phyloP scores from a whole-genome alignment of 2,113 vertebrate species.

The Rhipidura dahli region DNA sequence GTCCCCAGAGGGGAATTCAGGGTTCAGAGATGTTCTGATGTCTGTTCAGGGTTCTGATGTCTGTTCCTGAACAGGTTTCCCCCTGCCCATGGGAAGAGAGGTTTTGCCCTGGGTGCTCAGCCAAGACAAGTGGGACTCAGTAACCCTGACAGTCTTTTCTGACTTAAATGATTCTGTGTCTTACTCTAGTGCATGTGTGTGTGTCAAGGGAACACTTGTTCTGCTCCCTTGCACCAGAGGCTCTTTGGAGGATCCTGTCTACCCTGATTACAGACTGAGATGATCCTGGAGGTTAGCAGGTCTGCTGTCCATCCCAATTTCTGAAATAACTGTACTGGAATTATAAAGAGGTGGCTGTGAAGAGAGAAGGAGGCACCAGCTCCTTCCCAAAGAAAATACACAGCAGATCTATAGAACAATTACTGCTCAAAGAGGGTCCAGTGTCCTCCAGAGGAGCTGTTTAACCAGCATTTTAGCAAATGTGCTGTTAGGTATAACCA shows the following conservation, averaged over 20 bases:
- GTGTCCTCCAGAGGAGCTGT: background rate
- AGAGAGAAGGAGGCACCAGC: background rate
- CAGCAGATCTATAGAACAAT: background rate
- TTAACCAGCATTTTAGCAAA: background rate
- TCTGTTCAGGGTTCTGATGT: no score
- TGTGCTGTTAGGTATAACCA: background rate
- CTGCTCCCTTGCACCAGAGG: no score
- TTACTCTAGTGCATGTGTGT: fast-evolving
- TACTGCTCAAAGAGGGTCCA: background rate
- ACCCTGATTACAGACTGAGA: background rate
- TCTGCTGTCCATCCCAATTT: background rate
- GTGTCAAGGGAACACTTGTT: background rate
- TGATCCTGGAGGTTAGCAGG: background rate
- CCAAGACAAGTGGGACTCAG: background rate
- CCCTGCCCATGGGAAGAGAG: background rate
- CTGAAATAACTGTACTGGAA: background rate
- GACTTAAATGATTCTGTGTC: background rate
- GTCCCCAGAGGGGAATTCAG: background rate
- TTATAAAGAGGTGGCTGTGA: background rate
- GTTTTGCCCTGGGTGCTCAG: background rate
- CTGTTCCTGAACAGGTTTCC: background rate
- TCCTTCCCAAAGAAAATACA: background rate
- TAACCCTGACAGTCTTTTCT: background rate
- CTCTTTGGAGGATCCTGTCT: background rate
- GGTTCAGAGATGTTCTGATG: no score